phyloP scores from a whole-genome alignment of 92 coral and sea anemone genomes.

The Zoanthus gigantus region DNA sequence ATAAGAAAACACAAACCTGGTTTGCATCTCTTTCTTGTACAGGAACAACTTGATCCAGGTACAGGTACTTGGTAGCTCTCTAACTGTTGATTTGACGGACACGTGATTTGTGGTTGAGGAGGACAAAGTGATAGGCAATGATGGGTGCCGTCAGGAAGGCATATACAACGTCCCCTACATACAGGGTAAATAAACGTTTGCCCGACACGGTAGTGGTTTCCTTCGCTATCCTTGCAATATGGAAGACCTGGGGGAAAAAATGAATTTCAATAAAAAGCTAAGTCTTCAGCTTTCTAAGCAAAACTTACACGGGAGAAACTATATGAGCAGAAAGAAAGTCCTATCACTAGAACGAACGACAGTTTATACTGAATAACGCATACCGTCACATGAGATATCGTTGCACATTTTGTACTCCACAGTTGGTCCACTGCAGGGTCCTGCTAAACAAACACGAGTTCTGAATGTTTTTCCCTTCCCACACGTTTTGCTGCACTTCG shows the following conservation, averaged over 20 bases:
- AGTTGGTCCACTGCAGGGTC: conserved; percentile 13
- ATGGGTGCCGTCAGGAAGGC: conserved; percentile 10
- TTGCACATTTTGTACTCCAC: conserved; percentile 25
- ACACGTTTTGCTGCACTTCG: conserved; percentile 4
- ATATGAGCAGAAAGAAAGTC: not conserved
- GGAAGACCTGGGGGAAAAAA: not conserved
- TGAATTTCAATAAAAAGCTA: not conserved
- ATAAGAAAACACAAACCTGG: not conserved
- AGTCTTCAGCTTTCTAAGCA: not conserved
- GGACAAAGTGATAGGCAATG: conserved; percentile 10
- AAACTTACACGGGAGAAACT: not conserved
- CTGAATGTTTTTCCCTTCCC: conserved; percentile 5
- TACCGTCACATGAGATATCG: conserved; percentile 18
- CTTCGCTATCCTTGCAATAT: conserved; percentile 13
- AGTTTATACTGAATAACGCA: not conserved
- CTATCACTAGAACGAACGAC: no score
- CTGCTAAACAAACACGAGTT: not conserved
- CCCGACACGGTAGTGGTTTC: conserved; percentile 23
- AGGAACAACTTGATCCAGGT: not conserved
- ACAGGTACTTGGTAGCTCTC: conserved; percentile 2
- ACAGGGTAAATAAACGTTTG: conserved; percentile 8
- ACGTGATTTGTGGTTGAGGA: not conserved
- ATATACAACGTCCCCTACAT: conserved; percentile 25
- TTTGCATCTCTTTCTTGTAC: conserved; percentile 11
- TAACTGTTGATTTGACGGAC: not conserved